Percentiles rank a stretch among this genome's conserved stretches.
Evolutionary conservation across 2,797 vertebrate genomes (phyloP).

Genomic region (Rousettus madagascariensis): DNA sequence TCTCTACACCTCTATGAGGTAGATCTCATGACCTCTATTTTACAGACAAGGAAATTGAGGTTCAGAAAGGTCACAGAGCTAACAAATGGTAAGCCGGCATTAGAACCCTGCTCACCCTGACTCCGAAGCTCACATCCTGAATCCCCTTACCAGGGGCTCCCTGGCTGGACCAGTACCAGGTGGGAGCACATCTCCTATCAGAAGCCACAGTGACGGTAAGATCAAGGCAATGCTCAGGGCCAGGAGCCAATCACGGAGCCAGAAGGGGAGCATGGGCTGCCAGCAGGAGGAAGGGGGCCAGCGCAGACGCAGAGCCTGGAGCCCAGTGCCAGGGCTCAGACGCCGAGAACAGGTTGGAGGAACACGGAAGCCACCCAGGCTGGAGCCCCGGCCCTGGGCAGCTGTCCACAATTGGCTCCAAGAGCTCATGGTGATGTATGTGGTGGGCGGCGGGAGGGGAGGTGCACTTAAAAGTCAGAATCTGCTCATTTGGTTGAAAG

Average conservation of each 20-base stretch:
- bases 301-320: background rate
- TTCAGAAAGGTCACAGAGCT: background rate
- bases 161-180: background rate
- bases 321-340: background rate
- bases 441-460: background rate
- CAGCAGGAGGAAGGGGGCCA: background rate
- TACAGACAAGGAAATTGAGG: background rate
- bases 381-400: background rate
- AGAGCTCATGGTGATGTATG: rapidly evolving
- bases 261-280: background rate
- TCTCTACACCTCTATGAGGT: background rate
- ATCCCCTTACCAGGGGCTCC: background rate
- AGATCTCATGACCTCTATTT: background rate
- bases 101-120: background rate
- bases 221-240: background rate
- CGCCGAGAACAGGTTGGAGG: background rate
- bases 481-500: background rate
- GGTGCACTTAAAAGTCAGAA: background rate
- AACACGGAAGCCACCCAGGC: background rate
- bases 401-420: background rate
- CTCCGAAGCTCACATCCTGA: background rate
- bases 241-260: background rate
- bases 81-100: background rate
- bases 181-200: background rate
- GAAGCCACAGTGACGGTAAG: slow-evolving; percentile 17